Evolutionary conservation across 2,888 invertebrate species (phyloP).

Genomic region (Gerosis bhagava): DNA sequence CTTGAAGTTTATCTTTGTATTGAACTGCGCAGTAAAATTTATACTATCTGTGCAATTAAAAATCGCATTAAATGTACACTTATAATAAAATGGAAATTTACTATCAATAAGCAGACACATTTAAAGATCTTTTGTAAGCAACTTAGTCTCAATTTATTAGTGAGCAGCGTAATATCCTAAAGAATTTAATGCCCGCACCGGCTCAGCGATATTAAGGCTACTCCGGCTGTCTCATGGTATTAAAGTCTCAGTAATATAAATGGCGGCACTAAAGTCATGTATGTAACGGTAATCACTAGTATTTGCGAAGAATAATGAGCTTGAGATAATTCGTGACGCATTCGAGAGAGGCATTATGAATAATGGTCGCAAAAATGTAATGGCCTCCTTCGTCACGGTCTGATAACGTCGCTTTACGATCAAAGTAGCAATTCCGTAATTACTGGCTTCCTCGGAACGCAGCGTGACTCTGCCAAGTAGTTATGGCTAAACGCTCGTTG

Average conservation of each 20-base stretch:
- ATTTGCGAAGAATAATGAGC: conserved; percentile 46
- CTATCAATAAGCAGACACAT: conserved; percentile 21
- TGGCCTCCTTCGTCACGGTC: conserved; percentile 59
- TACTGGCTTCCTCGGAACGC: conserved; percentile 51
- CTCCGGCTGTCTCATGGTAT: conserved; percentile 27
- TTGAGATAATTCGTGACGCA: conserved; percentile 49
- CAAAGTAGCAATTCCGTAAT: conserved; percentile 52
- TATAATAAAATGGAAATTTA: conserved; percentile 23
- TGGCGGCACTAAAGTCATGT: conserved; percentile 34
- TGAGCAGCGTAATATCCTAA: conserved; percentile 26
- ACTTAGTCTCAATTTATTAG: conserved; percentile 25
- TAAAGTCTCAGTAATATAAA: conserved; percentile 32
- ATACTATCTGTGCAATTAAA: conserved; percentile 20
- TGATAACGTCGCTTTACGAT: conserved; percentile 55
- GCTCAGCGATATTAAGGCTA: conserved; percentile 24
- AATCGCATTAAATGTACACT: conserved; percentile 19
- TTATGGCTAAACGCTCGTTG: conserved; percentile 45
- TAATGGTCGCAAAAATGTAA: conserved; percentile 58
- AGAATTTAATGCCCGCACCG: conserved; percentile 27
- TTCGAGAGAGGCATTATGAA: conserved; percentile 41
- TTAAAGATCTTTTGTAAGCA: conserved; percentile 23
- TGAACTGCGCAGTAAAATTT: not conserved
- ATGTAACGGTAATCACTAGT: conserved; percentile 36
- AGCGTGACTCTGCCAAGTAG: conserved; percentile 34
- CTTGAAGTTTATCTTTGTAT: not conserved